These are phyloP conservation scores for Phenganax marumi DNA, from an alignment of 92 coral and sea anemone genomes.

Conservation along the genomic window DNA sequence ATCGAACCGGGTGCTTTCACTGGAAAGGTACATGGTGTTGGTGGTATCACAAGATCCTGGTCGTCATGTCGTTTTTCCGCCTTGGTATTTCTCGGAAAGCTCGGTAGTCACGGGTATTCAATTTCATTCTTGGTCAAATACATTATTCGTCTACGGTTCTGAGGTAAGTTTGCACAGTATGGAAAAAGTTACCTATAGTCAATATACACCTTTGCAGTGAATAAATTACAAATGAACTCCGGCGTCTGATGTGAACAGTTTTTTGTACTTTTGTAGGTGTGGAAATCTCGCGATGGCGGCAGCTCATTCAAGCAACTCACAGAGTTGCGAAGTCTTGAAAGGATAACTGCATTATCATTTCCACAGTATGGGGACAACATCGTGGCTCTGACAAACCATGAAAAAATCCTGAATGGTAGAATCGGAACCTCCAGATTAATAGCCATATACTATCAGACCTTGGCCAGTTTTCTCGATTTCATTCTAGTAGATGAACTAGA, in stretches of 20 bases:
- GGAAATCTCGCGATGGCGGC: slow-evolving; percentile 95
- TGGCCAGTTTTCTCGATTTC: not conserved
- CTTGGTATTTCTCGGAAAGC: slow-evolving; percentile 57
- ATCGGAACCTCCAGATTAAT: slow-evolving; percentile 51
- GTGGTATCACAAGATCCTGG: slow-evolving; percentile 18
- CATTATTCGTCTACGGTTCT: slow-evolving; percentile 74
- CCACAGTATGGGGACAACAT: slow-evolving; percentile 68
- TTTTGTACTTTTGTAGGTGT: slow-evolving; percentile 59
- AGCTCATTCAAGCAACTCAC: slow-evolving; percentile 75
- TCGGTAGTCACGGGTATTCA: slow-evolving; percentile 50
- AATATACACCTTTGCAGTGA: not conserved
- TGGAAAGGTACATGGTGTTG: slow-evolving; percentile 17
- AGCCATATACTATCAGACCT: slow-evolving; percentile 26
- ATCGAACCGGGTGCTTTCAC: slow-evolving; percentile 9
- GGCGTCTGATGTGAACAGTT: not conserved
- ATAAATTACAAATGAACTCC: not conserved
- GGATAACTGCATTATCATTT: slow-evolving; percentile 62
- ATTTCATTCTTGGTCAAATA: slow-evolving; percentile 63
- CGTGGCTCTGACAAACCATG: slow-evolving; percentile 66
- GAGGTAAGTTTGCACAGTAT: slow-evolving; percentile 65
- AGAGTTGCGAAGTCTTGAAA: slow-evolving; percentile 57
- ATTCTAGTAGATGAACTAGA: slow-evolving; percentile 31
- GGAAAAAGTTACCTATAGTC: not conserved
- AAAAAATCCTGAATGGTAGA: slow-evolving; percentile 70
- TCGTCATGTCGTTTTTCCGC: slow-evolving; percentile 44